Percentiles rank a stretch among this genome's conserved stretches.
phyloP scores from a whole-genome alignment of 2,113 vertebrate genomes.

The Hemibagrus wyckioides region DNA sequence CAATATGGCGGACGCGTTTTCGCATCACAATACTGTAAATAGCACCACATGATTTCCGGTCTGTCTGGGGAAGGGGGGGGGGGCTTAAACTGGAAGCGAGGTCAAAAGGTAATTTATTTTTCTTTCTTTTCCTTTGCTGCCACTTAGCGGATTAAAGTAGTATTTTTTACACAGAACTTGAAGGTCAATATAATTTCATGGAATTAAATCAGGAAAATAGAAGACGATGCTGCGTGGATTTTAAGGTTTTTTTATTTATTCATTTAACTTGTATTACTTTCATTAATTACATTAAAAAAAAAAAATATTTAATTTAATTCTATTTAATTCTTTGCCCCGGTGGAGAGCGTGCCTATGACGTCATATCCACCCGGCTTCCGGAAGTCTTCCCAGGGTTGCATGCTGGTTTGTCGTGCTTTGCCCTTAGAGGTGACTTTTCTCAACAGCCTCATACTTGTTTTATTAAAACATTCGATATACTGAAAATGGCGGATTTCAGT shows the following conservation, averaged over 20 bases:
- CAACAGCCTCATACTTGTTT: background rate
- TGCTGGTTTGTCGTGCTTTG: background rate
- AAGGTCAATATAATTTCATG: background rate
- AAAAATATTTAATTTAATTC: background rate
- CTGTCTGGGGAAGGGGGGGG: too few species aligned
- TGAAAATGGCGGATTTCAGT: constrained; percentile 49
- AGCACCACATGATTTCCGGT: background rate
- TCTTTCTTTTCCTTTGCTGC: background rate
- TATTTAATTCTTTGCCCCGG: background rate
- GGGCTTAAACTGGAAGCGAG: background rate
- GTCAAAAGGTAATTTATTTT: background rate
- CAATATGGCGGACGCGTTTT: background rate
- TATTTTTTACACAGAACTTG: background rate
- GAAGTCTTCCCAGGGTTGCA: background rate
- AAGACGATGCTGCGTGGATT: background rate
- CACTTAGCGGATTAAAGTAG: background rate
- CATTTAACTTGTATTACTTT: background rate
- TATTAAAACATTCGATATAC: background rate
- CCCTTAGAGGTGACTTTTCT: background rate
- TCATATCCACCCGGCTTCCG: constrained; percentile 29
- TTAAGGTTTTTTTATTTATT: too few species aligned
- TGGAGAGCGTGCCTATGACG: background rate
- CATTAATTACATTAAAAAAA: background rate
- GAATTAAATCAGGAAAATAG: background rate
- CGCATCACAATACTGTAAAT: background rate